These are phyloP conservation scores for Oikopleura vanhoeffeni DNA, from an alignment of 23 tunicate species.

Conservation along the genomic window DNA sequence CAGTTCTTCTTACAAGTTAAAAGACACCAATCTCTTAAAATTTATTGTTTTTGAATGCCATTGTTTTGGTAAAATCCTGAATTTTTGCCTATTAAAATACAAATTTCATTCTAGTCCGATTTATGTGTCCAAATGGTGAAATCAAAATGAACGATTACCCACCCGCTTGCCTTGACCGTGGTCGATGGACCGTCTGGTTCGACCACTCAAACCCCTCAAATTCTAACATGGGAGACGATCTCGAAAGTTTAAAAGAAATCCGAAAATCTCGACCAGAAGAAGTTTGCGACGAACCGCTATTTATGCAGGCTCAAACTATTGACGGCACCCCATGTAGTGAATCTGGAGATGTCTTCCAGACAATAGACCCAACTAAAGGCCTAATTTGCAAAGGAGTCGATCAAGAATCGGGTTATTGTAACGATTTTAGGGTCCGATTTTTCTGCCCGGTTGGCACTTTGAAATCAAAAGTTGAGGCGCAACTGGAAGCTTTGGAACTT, in stretches of 20 bases:
- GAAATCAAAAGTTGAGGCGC: background rate
- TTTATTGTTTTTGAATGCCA: background rate
- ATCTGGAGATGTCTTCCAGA: conserved; percentile 48
- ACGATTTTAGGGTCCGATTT: conserved; percentile 43
- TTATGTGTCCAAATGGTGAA: conserved; percentile 38
- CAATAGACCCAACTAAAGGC: conserved; percentile 26
- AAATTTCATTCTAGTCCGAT: conserved; percentile 22
- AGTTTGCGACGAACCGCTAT: conserved; percentile 37
- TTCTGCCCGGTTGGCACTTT: conserved; percentile 18
- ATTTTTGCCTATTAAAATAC: background rate
- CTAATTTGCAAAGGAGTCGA: conserved; percentile 35
- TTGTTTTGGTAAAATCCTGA: background rate
- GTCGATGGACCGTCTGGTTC: conserved; percentile 45
- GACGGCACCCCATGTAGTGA: conserved; percentile 22
- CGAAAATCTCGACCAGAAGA: background rate
- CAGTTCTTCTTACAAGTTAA: too few species aligned
- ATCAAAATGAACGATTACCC: conserved; percentile 35
- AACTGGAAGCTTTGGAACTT: background rate
- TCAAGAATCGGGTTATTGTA: conserved; percentile 27
- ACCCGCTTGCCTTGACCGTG: conserved; percentile 25
- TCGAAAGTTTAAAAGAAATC: background rate
- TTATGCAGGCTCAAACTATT: conserved; percentile 47
- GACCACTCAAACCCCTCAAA: conserved; percentile 24
- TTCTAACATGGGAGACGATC: background rate
- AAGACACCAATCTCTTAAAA: background rate